Evolutionary conservation across 2,888 invertebrate species (phyloP).

Genomic region (Drosophila parthenogenetica): DNA sequence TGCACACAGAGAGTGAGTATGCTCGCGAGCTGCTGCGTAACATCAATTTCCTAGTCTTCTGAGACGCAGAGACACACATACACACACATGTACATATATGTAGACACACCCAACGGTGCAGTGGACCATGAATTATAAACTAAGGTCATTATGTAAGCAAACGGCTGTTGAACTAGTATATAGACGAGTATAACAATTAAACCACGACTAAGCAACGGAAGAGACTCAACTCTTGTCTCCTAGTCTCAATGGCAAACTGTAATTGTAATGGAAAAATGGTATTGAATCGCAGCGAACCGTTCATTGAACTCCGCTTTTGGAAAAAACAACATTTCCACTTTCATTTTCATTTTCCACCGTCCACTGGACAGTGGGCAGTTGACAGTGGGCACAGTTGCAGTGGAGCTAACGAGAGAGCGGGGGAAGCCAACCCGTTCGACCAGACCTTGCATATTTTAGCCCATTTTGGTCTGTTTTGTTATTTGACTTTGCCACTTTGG

Average conservation of each 20-base stretch:
- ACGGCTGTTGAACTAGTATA: slow-evolving; percentile 50
- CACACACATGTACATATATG: not conserved
- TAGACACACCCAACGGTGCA: not conserved
- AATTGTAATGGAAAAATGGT: not conserved
- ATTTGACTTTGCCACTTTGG: slow-evolving; percentile 30
- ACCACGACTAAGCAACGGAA: slow-evolving; percentile 46
- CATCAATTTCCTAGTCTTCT: slow-evolving; percentile 57
- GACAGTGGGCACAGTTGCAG: not conserved
- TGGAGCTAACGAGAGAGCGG: too few species aligned
- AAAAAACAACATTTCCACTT: slow-evolving; percentile 56
- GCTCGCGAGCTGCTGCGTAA: slow-evolving; percentile 50
- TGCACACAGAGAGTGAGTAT: slow-evolving; percentile 84
- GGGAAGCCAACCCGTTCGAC: slow-evolving; percentile 56
- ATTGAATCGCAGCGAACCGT: slow-evolving; percentile 39
- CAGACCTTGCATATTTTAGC: slow-evolving; percentile 51
- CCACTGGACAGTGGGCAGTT: not conserved
- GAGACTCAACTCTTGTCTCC: slow-evolving; percentile 19
- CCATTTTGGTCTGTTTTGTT: slow-evolving; percentile 47
- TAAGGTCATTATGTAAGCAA: slow-evolving; percentile 63
- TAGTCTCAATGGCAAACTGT: slow-evolving; percentile 13
- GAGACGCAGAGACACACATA: slow-evolving; percentile 16
- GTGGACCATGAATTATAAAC: slow-evolving; percentile 41
- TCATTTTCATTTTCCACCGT: slow-evolving; percentile 64
- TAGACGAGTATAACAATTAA: slow-evolving; percentile 47
- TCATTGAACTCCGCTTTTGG: slow-evolving; percentile 56